Base-by-base conservation (phyloP, 2,888 invertebrate species). In the Tipula unca region DNA sequence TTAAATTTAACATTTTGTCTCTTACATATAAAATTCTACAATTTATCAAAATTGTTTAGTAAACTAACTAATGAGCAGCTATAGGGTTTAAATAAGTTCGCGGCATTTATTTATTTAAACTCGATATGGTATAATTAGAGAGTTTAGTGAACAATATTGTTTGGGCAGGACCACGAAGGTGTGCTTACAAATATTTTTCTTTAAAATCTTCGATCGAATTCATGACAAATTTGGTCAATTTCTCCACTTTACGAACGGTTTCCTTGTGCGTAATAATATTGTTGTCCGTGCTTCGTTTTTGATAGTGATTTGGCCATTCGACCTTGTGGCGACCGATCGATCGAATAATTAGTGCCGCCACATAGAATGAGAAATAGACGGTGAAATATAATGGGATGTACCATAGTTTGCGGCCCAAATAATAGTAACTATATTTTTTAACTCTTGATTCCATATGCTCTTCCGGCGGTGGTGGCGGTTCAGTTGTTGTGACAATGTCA, bases 301-400 rank as follows among this genome's bases (percentile, higher is more conserved):
- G 89, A 84, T 90, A 90, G 86, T 91, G 91, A 88, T 91, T 91
- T 20, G 91, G 91, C 84, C 91, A 69, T 69, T 69, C 17, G 3
- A 69, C 69, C 90, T 94, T 94, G 89, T 94, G 94, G 69, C 94
- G 91, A 6, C 94, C 93, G 87, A 95, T 93, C 13, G 94, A 94
- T 89, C 94, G 94, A 32, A 94, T 89, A 86, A 95, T 93, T 29
- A 95, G 89, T 86, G 94, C 93, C 0, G 93, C 92, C 0, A 94
- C 93, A 88, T 95, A 95, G 87, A 94, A 92, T 87, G 90, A 89
- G 86, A 91, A 91, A 90, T 90, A 95, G 8, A 94, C 92, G 85
- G 94, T 94, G 88, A 95, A 95, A 89, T 94, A 94, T 82, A 95
- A 89, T 0, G 95, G 95, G 86, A 94, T 92, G 88, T 94, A 95